phyloP scores from a whole-genome alignment of 2,113 vertebrate genomes.

The Ondatra zibethicus region DNA sequence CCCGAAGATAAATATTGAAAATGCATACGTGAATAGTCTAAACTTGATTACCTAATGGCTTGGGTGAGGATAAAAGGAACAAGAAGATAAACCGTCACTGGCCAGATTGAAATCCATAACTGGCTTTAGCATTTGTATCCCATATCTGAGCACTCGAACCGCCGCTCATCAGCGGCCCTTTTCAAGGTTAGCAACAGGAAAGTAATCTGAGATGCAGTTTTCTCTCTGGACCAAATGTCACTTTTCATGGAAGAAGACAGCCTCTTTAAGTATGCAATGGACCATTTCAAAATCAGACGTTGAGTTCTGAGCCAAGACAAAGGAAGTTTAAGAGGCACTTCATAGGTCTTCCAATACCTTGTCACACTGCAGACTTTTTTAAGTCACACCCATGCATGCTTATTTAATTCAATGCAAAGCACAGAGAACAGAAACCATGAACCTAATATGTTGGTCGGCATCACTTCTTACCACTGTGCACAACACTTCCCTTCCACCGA shows the following conservation, averaged over 20 bases:
- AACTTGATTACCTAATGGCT: slow-evolving; percentile 83
- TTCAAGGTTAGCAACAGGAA: slow-evolving; percentile 39
- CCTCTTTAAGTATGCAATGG: background rate
- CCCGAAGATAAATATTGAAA: slow-evolving; percentile 82
- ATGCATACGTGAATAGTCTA: slow-evolving; percentile 74
- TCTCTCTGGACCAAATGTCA: slow-evolving; percentile 9
- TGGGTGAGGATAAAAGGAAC: slow-evolving; percentile 77
- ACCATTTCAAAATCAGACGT: slow-evolving; percentile 43
- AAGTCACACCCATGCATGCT: background rate
- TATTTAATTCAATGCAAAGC: background rate
- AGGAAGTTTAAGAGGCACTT: slow-evolving; percentile 3
- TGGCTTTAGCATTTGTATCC: slow-evolving; percentile 51
- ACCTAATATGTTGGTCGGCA: background rate
- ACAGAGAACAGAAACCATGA: background rate
- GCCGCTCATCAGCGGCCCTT: background rate
- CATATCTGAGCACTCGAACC: background rate
- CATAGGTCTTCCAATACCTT: background rate
- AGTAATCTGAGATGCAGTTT: slow-evolving; percentile 6
- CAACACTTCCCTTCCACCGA: background rate
- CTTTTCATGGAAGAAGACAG: slow-evolving; percentile 33
- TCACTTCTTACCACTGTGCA: background rate
- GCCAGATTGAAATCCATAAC: slow-evolving; percentile 68
- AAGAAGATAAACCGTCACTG: slow-evolving; percentile 75
- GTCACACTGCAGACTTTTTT: background rate
- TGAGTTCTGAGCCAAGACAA: slow-evolving; percentile 41